Percentiles rank a stretch among this genome's conserved stretches.
These are phyloP conservation scores for Eulithis testata DNA, from an alignment of 2,888 invertebrate species.

Conservation along the genomic window DNA sequence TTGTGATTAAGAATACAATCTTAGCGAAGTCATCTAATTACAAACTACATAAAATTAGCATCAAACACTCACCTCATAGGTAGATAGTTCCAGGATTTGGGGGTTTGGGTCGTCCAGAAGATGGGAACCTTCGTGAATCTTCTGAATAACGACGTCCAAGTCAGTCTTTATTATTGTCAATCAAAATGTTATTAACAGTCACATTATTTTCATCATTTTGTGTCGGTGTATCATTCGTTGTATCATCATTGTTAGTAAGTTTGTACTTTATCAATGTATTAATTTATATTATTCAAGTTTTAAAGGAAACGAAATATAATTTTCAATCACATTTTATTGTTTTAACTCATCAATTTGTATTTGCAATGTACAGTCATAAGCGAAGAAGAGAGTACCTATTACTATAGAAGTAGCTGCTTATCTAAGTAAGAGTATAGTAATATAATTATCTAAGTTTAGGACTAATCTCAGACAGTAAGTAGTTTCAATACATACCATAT, in stretches of 20 bases:
- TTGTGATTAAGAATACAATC: conserved; percentile 25
- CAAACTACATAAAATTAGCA: conserved; percentile 45
- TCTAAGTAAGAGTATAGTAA: conserved; percentile 9
- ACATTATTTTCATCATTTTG: neutral
- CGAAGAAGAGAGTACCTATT: conserved; percentile 67
- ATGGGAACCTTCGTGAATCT: conserved; percentile 58
- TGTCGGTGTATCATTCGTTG: neutral
- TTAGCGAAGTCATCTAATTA: conserved; percentile 41
- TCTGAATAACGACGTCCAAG: conserved; percentile 44
- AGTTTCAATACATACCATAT: conserved; percentile 53
- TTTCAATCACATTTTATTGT: conserved; percentile 66
- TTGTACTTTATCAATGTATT: no score
- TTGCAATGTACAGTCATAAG: conserved; percentile 80
- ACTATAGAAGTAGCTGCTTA: conserved; percentile 51
- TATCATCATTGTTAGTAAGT: neutral
- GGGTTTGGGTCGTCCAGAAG: conserved; percentile 64
- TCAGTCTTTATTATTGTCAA: conserved; percentile 45
- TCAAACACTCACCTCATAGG: conserved; percentile 71
- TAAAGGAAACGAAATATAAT: conserved; percentile 33
- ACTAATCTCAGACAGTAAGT: conserved; percentile 73
- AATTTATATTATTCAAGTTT: neutral
- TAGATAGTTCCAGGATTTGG: conserved; percentile 66
- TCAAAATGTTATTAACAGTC: neutral
- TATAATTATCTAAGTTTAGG: conserved; percentile 50
- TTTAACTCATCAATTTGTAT: conserved; percentile 76